Evolutionary conservation across 2,888 invertebrate species (phyloP).

Genomic region (Blera fallax): DNA sequence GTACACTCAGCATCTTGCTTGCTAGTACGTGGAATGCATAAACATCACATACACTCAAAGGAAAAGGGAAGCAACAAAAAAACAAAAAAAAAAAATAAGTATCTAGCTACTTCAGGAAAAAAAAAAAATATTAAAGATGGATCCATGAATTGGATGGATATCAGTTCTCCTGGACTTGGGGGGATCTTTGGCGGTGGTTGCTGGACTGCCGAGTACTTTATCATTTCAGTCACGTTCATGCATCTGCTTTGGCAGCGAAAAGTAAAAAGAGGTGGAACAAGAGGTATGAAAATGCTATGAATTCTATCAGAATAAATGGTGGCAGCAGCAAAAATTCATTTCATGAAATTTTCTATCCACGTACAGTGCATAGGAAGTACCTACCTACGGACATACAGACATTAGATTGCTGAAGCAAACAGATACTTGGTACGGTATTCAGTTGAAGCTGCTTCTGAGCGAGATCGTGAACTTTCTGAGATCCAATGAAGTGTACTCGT

Average conservation of each 20-base stretch:
- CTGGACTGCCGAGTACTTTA: slow-evolving; percentile 73
- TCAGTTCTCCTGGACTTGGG: slow-evolving; percentile 22
- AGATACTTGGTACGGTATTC: slow-evolving; percentile 13
- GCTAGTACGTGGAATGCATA: slow-evolving; percentile 69
- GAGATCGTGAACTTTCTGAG: slow-evolving; percentile 17
- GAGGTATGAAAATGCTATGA: slow-evolving; percentile 65
- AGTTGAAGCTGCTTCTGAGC: slow-evolving; percentile 7
- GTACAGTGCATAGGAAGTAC: neutral
- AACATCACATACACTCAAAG: slow-evolving; percentile 32
- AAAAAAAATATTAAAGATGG: slow-evolving; percentile 64
- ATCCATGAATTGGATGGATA: slow-evolving; percentile 67
- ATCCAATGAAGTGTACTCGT: neutral
- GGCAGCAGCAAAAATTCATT: slow-evolving; percentile 47
- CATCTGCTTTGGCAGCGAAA: slow-evolving; percentile 66
- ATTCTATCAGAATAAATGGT: slow-evolving; percentile 64
- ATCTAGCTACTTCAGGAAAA: slow-evolving; percentile 68
- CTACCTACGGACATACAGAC: neutral
- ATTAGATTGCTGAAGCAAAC: slow-evolving; percentile 42
- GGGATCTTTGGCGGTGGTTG: slow-evolving; percentile 5
- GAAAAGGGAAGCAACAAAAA: neutral
- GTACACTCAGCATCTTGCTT: slow-evolving; percentile 7
- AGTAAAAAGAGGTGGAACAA: slow-evolving; percentile 64
- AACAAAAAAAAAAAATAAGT: slow-evolving; percentile 29
- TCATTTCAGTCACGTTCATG: slow-evolving; percentile 79
- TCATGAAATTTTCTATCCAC: slow-evolving; percentile 46